These are phyloP conservation scores for Marmota monax DNA, from an alignment of 2,113 vertebrate species.

Conservation along the genomic window DNA sequence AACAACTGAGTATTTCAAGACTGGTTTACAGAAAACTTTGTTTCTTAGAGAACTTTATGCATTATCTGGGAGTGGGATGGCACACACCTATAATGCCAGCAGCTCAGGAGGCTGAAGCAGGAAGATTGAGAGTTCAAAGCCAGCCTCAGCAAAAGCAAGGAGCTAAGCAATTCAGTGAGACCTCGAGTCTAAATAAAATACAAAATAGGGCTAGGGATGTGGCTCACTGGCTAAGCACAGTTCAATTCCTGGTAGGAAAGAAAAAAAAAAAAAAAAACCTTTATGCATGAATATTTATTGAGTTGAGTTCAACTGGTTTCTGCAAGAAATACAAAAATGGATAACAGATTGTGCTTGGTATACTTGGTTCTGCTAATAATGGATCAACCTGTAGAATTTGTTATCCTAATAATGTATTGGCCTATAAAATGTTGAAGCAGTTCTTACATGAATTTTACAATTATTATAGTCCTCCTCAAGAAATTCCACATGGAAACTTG, in stretches of 20 bases:
- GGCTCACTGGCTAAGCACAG: too few species aligned
- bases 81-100: too few species aligned
- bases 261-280: too few species aligned
- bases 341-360: constrained; percentile 11
- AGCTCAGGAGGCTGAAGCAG: too few species aligned
- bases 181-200: too few species aligned
- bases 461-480: constrained; percentile 90
- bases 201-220: too few species aligned
- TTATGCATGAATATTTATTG: not conserved
- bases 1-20: constrained; percentile 12
- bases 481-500: constrained; percentile 91
- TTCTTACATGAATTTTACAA: constrained; percentile 62
- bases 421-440: not conserved
- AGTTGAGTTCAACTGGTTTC: constrained; percentile 26
- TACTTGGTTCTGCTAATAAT: constrained; percentile 31
- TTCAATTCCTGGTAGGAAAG: too few species aligned
- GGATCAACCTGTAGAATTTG: not conserved
- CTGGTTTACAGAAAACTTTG: not conserved
- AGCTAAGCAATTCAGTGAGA: too few species aligned
- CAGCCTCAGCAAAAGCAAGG: too few species aligned
- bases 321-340: constrained; percentile 32
- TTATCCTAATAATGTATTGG: constrained; percentile 23
- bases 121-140: too few species aligned
- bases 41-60: constrained; percentile 8
- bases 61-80: not conserved